phyloP scores from a whole-genome alignment of 2,797 vertebrate species.

The Botia almorhae region DNA sequence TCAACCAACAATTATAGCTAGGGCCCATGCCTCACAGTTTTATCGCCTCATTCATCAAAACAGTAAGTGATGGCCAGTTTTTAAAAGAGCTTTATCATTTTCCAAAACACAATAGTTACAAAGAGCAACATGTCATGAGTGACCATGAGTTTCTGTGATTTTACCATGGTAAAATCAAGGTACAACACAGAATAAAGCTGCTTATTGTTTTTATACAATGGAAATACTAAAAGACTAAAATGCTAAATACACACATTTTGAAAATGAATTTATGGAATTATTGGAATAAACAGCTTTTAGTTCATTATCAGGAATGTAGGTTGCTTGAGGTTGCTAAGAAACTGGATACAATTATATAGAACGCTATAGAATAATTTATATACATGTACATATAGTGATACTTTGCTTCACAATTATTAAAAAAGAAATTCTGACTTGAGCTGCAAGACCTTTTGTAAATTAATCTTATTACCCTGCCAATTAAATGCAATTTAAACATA shows the following conservation, averaged over 20 bases:
- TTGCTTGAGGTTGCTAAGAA: neutral
- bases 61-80: neutral
- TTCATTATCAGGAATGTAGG: too few relatives aligned
- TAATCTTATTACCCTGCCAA: neutral
- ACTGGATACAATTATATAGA: neutral
- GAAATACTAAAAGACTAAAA: too few relatives aligned
- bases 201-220: too few relatives aligned
- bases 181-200: neutral
- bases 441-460: neutral
- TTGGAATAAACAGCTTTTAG: too few relatives aligned
- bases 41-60: neutral
- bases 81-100: neutral
- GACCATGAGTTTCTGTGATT: neutral
- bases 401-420: neutral
- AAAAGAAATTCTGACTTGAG: neutral
- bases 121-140: neutral
- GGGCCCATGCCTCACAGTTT: neutral
- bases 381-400: neutral
- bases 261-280: too few relatives aligned
- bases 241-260: too few relatives aligned
- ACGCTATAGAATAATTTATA: neutral
- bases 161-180: neutral
- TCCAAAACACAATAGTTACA: neutral
- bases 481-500: constrained; percentile 6
- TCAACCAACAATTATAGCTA: neutral